Evolutionary conservation across 1,140 invertebrate genomes (phyloP), one percentile per base, ranked within the genome.

Genomic region (Drosophila ambigua): DNA sequence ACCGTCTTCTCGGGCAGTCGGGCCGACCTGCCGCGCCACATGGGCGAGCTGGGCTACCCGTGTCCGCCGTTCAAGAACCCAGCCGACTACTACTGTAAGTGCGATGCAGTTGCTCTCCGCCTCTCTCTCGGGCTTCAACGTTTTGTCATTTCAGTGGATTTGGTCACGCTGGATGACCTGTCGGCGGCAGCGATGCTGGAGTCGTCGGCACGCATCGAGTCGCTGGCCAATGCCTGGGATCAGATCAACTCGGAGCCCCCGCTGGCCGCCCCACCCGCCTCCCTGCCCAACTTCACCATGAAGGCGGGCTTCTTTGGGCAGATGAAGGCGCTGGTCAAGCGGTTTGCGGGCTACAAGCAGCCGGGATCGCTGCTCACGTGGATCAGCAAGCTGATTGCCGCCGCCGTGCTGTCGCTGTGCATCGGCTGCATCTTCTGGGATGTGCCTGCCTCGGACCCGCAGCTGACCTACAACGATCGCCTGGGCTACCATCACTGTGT

Each of bases 41-140:
- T 99, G 92, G 96, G 97, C 2, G 95, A 97, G 48, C 96, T 98
- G 20, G 97, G 98, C 74, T 99, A 98, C 93, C 97, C 98, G 0
- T 99, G 98, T 93, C 98, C 98, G 11, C 95, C 97, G 0, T 98
- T 97, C 90, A 99, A 99, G 92, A 99, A 99, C 92, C 98, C 98
- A 49, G 98, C 97, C 1, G 98, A 99, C 93, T 99, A 99, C 91
- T 99, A 98, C 91, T 93, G 98, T 98, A 93, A 95, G 95, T 95
- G 44, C 1, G 0, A 4, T 1, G 48, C 23, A n/a, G 4, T 9
- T 31, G 2, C 2, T 9, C 2, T 39, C 16, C 16, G 16, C 1
- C n/a, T 0, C 2, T n/a, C 7, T 0, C 9, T 41, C 5, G 7
- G 2, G n/a, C 1, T 2, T 5, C 9, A n/a, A 52, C 15, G 1